A percentile compares a stretch with the other conserved stretches of the same genome.
phyloP scores from a whole-genome alignment of 2,113 vertebrate genomes.

The Stegostoma tigrinum region DNA sequence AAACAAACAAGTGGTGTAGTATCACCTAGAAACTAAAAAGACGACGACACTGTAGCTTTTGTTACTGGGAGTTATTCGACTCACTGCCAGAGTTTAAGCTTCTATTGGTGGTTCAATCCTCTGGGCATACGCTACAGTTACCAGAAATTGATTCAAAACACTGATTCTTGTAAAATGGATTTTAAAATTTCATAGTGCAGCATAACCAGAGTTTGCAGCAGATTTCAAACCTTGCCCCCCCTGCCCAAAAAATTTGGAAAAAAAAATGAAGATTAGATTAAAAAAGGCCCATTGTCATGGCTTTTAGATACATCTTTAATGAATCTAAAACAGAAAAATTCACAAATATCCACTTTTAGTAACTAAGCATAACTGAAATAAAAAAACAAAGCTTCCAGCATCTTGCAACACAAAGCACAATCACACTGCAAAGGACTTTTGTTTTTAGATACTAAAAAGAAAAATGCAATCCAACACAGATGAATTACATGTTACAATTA shows the following conservation, averaged over 20 bases:
- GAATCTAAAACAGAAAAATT: too few relatives aligned
- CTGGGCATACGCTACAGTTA: not conserved
- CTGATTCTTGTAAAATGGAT: not conserved
- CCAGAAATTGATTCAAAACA: not conserved
- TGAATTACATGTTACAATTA: not conserved
- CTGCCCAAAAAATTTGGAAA: too few relatives aligned
- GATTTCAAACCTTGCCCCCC: not conserved
- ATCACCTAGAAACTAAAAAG: not conserved
- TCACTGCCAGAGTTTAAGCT: not conserved
- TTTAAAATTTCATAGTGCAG: not conserved
- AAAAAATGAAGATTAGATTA: not conserved
- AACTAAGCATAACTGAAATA: not conserved
- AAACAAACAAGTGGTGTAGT: not conserved
- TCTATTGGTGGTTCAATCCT: not conserved
- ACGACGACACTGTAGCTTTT: not conserved
- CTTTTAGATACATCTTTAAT: not conserved
- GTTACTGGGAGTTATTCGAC: not conserved
- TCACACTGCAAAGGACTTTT: not conserved
- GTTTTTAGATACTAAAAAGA: not conserved
- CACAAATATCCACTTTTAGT: not conserved
- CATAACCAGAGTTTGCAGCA: not conserved
- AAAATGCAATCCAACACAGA: not conserved
- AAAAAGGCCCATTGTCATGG: too few relatives aligned
- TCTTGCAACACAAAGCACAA: not conserved
- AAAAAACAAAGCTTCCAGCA: not conserved